Conservation (phyloP, 2,113 vertebrate species). For the Nyctibius bracteatus region DNA sequence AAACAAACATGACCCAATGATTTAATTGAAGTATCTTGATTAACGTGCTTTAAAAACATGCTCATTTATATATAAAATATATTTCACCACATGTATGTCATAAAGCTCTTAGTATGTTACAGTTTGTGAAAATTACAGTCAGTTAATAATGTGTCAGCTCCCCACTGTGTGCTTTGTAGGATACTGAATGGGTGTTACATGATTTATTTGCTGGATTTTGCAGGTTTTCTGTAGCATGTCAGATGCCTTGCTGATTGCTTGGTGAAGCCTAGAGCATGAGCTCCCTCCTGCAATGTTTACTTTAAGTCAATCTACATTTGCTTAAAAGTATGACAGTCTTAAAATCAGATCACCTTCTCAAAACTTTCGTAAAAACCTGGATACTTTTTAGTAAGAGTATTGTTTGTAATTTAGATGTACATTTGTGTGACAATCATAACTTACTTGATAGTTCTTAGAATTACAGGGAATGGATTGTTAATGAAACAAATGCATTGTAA, state of each 20-base stretch:
- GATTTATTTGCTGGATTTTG: conserved; percentile 50
- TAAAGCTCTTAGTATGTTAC: conserved; percentile 17
- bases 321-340: conserved; percentile 11
- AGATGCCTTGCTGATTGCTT: conserved; percentile 53
- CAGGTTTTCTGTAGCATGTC: conserved; percentile 50
- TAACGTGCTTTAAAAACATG: not conserved
- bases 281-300: conserved; percentile 56
- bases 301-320: conserved; percentile 37
- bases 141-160: conserved; percentile 47
- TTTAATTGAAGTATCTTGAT: conserved; percentile 1
- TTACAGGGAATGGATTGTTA: not conserved
- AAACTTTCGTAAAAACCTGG: not conserved
- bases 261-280: conserved; percentile 39
- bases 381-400: not conserved
- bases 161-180: conserved; percentile 28
- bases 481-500: not conserved
- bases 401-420: not conserved
- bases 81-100: conserved; percentile 6
- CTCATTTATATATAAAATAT: not conserved
- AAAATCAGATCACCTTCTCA: not conserved
- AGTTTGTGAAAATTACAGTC: conserved; percentile 49
- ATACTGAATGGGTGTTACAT: conserved; percentile 49
- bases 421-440: not conserved
- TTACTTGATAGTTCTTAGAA: not conserved
- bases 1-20: not conserved